Conservation (phyloP, 2,888 invertebrate genomes). For the Galerucella nymphaeae region DNA sequence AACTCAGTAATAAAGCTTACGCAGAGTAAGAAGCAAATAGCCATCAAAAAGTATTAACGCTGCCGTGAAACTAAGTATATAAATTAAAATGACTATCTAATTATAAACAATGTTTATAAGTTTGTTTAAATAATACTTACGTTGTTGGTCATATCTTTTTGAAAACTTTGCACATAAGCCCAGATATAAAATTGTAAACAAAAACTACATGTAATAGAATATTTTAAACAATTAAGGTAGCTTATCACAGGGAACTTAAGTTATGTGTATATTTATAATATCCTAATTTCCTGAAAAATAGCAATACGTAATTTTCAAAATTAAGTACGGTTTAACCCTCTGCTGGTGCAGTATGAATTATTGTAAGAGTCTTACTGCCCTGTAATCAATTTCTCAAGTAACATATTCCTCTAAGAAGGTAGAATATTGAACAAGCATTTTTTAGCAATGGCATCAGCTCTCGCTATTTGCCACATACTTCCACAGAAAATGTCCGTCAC, state of each 20-base stretch:
- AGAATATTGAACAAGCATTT: background rate
- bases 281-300: conserved; percentile 11
- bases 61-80: no score
- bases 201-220: background rate
- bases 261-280: conserved; percentile 20
- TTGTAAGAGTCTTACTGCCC: background rate
- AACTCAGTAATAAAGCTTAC: no score
- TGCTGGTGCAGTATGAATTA: background rate
- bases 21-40: no score
- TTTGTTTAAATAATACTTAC: background rate
- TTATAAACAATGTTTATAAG: background rate
- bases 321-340: conserved; percentile 21
- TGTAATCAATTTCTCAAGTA: background rate
- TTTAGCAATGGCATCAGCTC: no score
- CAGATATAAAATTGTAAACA: conserved; percentile 2
- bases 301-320: conserved; percentile 4
- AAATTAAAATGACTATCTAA: no score
- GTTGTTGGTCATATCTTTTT: background rate
- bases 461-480: no score
- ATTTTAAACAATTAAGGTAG: conserved; percentile 6
- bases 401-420: background rate
- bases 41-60: background rate
- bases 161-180: conserved; percentile 6
- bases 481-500: no score
- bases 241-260: conserved; percentile 30